These are phyloP conservation scores for Amphilophus citrinellus DNA, from an alignment of 2,113 vertebrate species.

Conservation along the genomic window DNA sequence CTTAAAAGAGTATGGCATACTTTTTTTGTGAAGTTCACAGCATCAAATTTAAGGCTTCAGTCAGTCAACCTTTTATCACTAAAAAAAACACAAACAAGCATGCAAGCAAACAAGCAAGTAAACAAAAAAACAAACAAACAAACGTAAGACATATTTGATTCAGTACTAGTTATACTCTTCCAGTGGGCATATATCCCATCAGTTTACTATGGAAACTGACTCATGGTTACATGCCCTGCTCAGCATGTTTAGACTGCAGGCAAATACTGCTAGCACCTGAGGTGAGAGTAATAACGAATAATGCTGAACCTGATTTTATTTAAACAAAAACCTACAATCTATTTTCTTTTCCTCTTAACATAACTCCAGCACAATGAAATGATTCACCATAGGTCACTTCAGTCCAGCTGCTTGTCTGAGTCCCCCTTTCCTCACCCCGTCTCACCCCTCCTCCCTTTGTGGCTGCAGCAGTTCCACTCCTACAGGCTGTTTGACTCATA, in stretches of 20 bases:
- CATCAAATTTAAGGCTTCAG: neutral
- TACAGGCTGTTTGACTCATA: constrained; percentile 71
- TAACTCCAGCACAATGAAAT: constrained; percentile 15
- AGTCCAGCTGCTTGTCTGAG: constrained; percentile 71
- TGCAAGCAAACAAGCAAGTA: no score
- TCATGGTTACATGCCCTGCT: constrained; percentile 8
- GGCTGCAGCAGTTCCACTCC: constrained; percentile 68
- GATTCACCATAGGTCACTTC: constrained; percentile 17
- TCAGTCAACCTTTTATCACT: neutral
- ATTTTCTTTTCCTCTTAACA: accelerated
- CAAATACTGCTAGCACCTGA: neutral
- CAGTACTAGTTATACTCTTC: neutral
- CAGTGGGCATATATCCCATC: neutral
- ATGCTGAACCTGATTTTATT: accelerated
- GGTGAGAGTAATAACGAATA: neutral
- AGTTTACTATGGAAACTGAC: neutral
- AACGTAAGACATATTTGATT: neutral
- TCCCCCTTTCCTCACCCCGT: constrained; percentile 62
- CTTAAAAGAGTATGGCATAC: neutral
- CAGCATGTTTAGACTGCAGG: neutral
- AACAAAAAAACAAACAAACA: neutral
- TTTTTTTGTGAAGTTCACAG: neutral
- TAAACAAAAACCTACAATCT: neutral
- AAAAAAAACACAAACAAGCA: no score
- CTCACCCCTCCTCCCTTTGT: constrained; percentile 37